phyloP scores from a whole-genome alignment of 2,113 vertebrate genomes.

The Nothocercus julius region DNA sequence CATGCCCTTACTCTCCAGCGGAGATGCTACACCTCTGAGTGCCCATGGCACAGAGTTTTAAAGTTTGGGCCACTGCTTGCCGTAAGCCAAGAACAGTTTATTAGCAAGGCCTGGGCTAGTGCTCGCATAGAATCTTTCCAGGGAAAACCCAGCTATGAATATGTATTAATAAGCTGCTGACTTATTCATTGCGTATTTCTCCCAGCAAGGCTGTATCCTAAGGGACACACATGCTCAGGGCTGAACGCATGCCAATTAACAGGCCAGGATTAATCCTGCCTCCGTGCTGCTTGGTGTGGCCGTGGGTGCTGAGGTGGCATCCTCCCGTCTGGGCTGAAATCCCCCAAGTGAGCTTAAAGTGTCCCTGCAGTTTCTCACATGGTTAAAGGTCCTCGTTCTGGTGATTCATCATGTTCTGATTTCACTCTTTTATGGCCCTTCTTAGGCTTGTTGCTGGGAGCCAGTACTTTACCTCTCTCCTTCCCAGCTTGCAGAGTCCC shows the following conservation, averaged over 20 bases:
- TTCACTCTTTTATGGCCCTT: not conserved
- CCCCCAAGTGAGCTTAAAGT: not conserved
- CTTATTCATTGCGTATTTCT: not conserved
- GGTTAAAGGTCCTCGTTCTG: not conserved
- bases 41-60: not conserved
- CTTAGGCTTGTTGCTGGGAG: not conserved
- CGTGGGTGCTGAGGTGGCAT: not conserved
- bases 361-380: not conserved
- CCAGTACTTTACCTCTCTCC: not conserved
- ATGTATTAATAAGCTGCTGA: not conserved
- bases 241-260: not conserved
- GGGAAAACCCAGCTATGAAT: not conserved
- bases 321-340: not conserved
- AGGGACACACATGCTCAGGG: not conserved
- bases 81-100: not conserved
- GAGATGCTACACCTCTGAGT: not conserved
- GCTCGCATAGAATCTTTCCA: not conserved
- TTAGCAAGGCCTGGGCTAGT: not conserved
- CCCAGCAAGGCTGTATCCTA: not conserved
- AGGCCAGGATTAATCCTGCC: not conserved
- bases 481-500: constrained; percentile 12
- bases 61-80: not conserved
- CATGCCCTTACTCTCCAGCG: not conserved
- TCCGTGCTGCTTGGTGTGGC: not conserved
- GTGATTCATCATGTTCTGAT: not conserved